These are phyloP conservation scores for Onychomys arenicola DNA, from an alignment of 2,797 vertebrate genomes.

Conservation along the genomic window DNA sequence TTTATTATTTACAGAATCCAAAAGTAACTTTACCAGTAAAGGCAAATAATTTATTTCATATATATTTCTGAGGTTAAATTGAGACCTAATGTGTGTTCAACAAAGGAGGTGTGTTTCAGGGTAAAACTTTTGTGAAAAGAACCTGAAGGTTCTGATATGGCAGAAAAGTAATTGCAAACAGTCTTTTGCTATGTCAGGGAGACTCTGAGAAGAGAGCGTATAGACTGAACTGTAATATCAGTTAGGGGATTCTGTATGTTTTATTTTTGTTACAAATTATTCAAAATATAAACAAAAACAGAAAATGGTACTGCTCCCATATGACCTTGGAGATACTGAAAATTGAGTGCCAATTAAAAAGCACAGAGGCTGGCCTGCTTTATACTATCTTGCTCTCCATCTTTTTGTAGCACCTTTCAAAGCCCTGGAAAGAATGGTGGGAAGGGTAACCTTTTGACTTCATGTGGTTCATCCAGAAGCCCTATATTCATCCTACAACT, in stretches of 20 bases:
- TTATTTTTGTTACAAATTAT: background rate
- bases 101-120: background rate
- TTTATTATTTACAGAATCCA: background rate
- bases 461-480: background rate
- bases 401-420: background rate
- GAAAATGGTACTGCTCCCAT: background rate
- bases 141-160: background rate
- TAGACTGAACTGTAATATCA: background rate
- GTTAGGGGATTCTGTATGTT: background rate
- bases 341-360: background rate
- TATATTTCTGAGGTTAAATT: background rate
- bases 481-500: background rate
- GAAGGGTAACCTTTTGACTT: background rate
- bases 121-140: background rate
- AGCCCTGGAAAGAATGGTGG: background rate
- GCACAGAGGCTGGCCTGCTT: background rate
- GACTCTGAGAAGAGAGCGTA: background rate
- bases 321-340: background rate
- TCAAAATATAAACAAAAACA: slow-evolving; percentile 26
- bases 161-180: background rate
- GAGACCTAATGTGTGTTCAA: background rate
- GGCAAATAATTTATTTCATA: background rate
- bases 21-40: background rate
- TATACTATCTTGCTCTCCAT: background rate
- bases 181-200: background rate